These are phyloP conservation scores for Hydriomena furcata DNA, from an alignment of 2,888 invertebrate species.

Conservation along the genomic window DNA sequence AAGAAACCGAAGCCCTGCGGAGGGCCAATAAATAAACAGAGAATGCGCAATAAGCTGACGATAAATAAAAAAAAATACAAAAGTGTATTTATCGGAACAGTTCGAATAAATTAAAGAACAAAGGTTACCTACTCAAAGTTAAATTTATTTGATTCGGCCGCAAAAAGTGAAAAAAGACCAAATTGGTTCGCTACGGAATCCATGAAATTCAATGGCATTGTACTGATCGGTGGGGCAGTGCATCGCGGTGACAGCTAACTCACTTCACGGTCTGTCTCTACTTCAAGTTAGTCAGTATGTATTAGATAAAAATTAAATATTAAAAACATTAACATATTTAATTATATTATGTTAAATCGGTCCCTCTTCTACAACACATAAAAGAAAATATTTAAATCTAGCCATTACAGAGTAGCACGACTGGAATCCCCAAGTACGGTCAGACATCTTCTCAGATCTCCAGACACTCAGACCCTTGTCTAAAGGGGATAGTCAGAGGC, in stretches of 20 bases:
- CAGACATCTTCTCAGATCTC: no score
- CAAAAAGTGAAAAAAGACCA: conserved; percentile 46
- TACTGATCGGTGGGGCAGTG: conserved; percentile 17
- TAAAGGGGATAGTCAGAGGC: no score
- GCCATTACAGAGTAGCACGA: no score
- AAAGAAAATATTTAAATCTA: no score
- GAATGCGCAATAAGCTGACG: conserved; percentile 48
- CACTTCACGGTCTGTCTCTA: background rate
- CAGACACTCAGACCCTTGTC: no score
- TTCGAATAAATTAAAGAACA: conserved; percentile 57
- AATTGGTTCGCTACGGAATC: conserved; percentile 45
- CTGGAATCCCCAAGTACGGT: no score
- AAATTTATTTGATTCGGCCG: conserved; percentile 56
- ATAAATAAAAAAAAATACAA: conserved; percentile 53
- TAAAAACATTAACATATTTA: no score
- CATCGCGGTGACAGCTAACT: background rate
- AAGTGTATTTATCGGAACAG: conserved; percentile 48
- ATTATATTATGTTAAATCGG: no score
- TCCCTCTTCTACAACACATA: no score
- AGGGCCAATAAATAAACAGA: conserved; percentile 41
- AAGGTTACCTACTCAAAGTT: conserved; percentile 42
- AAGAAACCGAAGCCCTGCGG: conserved; percentile 14
- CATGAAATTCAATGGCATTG: conserved; percentile 38
- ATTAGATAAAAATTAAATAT: no score
- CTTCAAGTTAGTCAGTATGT: no score